Conservation (phyloP, 2,888 invertebrate genomes). For the Dicyrtoma fusca region DNA sequence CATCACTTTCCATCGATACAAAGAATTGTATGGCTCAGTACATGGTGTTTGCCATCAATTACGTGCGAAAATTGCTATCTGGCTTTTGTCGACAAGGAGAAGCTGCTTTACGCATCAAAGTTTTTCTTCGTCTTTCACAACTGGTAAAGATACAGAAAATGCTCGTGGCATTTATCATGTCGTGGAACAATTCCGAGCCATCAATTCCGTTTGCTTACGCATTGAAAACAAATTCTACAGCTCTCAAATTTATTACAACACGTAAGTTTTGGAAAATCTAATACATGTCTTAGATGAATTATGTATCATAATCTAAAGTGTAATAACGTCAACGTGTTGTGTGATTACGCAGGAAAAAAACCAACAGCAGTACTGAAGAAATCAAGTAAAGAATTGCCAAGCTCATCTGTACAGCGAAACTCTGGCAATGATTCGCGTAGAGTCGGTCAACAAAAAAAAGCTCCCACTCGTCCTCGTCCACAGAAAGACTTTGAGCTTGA, state of each 20-base stretch:
- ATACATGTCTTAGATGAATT: too few species aligned
- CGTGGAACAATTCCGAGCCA: not conserved
- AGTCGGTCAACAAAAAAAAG: not conserved
- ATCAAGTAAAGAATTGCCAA: not conserved
- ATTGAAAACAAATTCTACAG: constrained; percentile 6
- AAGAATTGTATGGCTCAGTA: constrained; percentile 29
- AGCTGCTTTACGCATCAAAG: constrained; percentile 13
- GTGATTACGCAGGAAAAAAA: constrained; percentile 1
- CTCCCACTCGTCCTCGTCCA: not conserved
- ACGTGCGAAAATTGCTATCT: constrained; percentile 27
- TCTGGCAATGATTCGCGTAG: constrained; percentile 3
- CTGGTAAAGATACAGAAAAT: constrained; percentile 19
- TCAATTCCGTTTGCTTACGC: constrained; percentile 32
- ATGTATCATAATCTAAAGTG: too few species aligned
- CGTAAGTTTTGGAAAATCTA: too few species aligned
- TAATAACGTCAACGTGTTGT: too few species aligned
- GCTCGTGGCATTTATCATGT: constrained; percentile 2
- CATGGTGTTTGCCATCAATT: constrained; percentile 24
- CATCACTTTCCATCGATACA: not conserved
- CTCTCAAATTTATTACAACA: not conserved
- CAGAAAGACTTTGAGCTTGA: constrained; percentile 10
- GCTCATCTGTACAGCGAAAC: not conserved
- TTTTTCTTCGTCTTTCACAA: constrained; percentile 17
- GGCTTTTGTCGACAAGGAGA: constrained; percentile 26
- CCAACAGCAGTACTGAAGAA: constrained; percentile 11